These are phyloP conservation scores for Leontocebus nigricollis DNA, from an alignment of 2,797 vertebrate species.

Conservation along the genomic window DNA sequence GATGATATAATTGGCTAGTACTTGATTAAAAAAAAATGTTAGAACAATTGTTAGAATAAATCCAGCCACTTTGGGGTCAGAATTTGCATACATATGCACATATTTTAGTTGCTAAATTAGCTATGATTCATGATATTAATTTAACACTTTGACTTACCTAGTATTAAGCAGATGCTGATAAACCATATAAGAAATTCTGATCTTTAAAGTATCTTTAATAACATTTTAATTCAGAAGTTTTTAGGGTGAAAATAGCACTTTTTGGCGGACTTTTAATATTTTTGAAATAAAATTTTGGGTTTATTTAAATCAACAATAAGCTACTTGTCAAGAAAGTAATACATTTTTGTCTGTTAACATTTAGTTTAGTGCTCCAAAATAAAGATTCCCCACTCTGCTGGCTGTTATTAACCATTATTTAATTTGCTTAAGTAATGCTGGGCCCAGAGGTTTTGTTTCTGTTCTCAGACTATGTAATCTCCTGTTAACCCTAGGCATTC, in stretches of 20 bases:
- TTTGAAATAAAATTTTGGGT: not conserved
- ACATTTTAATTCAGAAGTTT: conserved; percentile 16
- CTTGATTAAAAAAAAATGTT: conserved; percentile 22
- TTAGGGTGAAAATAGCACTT: conserved; percentile 28
- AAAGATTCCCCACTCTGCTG: not conserved
- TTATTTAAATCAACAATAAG: conserved; percentile 49
- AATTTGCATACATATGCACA: not conserved
- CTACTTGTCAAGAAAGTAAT: not conserved
- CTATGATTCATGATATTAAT: conserved; percentile 6
- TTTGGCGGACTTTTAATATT: not conserved
- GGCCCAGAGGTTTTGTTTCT: conserved; percentile 3
- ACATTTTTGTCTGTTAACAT: not conserved
- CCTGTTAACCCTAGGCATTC: not conserved
- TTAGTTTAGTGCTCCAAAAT: not conserved
- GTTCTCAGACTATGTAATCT: not conserved
- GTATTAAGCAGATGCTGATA: conserved; percentile 23
- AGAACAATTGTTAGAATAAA: conserved; percentile 50
- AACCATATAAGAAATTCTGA: conserved; percentile 39
- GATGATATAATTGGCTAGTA: conserved; percentile 72
- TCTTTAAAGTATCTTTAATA: conserved; percentile 34
- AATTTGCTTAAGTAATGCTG: conserved; percentile 38
- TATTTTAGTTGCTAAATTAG: conserved; percentile 49
- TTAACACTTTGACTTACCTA: conserved; percentile 32
- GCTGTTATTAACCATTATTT: not conserved
- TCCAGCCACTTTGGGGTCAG: not conserved